phyloP scores from a whole-genome alignment of 2,113 vertebrate genomes.

The Glareola pratincola region DNA sequence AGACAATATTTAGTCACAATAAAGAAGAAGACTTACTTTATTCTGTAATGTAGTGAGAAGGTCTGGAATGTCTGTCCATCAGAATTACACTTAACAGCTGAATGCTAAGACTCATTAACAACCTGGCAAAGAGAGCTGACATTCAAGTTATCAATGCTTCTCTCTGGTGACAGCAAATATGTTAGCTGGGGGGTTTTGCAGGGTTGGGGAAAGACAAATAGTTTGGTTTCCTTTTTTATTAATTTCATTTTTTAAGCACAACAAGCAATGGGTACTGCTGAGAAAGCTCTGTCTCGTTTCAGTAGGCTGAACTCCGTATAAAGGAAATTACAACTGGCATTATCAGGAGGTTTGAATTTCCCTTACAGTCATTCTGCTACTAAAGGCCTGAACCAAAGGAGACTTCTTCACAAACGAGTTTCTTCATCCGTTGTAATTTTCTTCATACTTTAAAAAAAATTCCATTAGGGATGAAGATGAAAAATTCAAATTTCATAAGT shows the following conservation, averaged over 20 bases:
- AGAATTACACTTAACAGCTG: not conserved
- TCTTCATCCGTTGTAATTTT: not conserved
- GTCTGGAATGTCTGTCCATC: not conserved
- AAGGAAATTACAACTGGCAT: not conserved
- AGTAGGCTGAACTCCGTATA: not conserved
- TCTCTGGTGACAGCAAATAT: not conserved
- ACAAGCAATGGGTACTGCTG: not conserved
- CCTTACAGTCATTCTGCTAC: not conserved
- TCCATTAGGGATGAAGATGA: not conserved
- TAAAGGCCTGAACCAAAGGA: not conserved
- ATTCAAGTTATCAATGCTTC: not conserved
- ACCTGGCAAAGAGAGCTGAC: not conserved
- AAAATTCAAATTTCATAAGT: not conserved
- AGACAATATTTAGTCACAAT: not conserved
- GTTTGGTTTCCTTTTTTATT: not conserved
- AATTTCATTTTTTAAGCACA: not conserved
- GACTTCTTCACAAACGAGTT: not conserved
- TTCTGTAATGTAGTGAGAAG: not conserved
- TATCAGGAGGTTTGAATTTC: not conserved
- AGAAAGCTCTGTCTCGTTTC: not conserved
- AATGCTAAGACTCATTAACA: not conserved
- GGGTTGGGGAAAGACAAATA: not conserved
- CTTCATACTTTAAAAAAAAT: not conserved
- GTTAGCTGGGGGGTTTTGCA: accelerated
- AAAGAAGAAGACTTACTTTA: not conserved